Conservation (phyloP, 2,888 invertebrate genomes). For the Nebria brevicollis region DNA sequence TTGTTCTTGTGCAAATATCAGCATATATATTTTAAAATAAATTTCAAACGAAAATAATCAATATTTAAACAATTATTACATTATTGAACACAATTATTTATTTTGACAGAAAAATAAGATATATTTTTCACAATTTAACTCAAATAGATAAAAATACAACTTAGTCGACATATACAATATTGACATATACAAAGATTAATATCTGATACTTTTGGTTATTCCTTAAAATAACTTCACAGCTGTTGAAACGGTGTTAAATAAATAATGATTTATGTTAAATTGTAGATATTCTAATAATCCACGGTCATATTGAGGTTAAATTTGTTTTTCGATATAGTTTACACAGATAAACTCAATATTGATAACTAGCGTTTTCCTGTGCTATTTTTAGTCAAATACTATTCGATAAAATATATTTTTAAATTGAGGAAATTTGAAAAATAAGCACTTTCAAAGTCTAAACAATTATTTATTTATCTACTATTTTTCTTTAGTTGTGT, state of each 20-base stretch:
- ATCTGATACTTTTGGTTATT: neutral
- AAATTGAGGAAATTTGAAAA: neutral
- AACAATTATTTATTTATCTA: neutral
- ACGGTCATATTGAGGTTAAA: slow-evolving; percentile 19
- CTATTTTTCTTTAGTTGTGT: neutral
- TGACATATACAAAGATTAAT: neutral
- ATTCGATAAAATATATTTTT: neutral
- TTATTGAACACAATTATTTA: neutral
- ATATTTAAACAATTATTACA: neutral
- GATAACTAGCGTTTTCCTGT: neutral
- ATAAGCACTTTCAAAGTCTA: neutral
- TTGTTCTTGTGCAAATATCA: neutral
- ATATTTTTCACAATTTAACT: neutral
- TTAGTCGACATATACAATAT: neutral
- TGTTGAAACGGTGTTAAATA: neutral
- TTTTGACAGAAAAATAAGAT: neutral
- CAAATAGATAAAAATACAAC: neutral
- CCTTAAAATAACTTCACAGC: neutral
- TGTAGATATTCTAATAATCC: neutral
- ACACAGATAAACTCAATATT: neutral
- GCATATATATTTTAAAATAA: neutral
- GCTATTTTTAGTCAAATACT: neutral
- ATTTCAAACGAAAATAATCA: neutral
- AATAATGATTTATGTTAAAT: neutral
- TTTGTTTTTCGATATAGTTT: slow-evolving; percentile 7